phyloP scores from a whole-genome alignment of 35 echinoderm and acorn worm species.

The Hemicentrotus pulcherrimus region DNA sequence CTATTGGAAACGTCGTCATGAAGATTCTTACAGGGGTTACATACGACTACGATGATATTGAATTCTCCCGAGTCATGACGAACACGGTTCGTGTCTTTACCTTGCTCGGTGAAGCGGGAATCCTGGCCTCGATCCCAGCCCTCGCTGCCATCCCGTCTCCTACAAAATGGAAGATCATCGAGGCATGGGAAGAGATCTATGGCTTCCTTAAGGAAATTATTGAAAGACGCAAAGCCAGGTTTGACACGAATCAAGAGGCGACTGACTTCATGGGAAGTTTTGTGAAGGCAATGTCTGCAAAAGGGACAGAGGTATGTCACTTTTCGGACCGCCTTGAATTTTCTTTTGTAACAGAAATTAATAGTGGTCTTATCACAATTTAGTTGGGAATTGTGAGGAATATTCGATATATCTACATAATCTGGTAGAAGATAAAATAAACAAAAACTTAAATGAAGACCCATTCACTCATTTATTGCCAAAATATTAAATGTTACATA shows the following conservation, averaged over 20 bases:
- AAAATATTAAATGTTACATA: no score
- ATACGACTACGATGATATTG: background rate
- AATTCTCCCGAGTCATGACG: background rate
- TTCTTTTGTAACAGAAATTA: no score
- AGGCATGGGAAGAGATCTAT: background rate
- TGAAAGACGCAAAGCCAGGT: background rate
- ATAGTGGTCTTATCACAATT: no score
- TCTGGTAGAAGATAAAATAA: no score
- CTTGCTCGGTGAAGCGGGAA: background rate
- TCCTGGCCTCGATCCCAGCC: background rate
- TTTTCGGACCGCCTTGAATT: no score
- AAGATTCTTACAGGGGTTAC: background rate
- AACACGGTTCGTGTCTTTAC: background rate
- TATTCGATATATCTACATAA: no score
- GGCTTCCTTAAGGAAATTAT: background rate
- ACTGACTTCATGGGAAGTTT: background rate
- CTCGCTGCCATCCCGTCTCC: background rate
- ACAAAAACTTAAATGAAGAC: no score
- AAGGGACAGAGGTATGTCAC: background rate
- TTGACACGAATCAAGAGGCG: background rate
- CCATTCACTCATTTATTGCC: no score
- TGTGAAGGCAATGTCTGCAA: background rate
- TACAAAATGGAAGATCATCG: background rate
- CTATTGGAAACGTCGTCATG: background rate
- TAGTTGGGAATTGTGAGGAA: no score